Percentiles rank a stretch among this genome's conserved stretches.
Conservation (phyloP, 2,797 vertebrate species). For the Cossypha niveicapilla region DNA sequence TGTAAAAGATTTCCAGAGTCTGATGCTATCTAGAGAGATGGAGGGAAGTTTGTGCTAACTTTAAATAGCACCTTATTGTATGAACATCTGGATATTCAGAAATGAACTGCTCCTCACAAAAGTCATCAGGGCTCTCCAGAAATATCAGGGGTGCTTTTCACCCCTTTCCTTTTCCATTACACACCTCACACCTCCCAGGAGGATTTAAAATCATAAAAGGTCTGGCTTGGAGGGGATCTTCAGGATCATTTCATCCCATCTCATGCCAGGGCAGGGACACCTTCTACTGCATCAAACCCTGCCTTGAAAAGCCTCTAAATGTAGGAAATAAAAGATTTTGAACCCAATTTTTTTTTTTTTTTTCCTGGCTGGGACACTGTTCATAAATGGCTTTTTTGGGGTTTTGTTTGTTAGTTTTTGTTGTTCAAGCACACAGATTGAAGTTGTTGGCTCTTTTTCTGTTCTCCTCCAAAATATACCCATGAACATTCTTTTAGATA, state of each 20-base stretch:
- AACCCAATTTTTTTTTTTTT: not conserved
- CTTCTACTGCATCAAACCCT: not conserved
- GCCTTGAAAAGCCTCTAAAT: not conserved
- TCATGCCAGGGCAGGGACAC: not conserved
- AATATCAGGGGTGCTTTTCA: not conserved
- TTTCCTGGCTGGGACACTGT: not conserved
- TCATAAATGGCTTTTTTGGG: rapidly evolving
- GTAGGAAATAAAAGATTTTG: not conserved
- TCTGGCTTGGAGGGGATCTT: not conserved
- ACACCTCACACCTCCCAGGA: not conserved
- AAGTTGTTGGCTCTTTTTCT: not conserved
- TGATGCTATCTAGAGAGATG: not conserved
- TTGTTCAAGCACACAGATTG: not conserved
- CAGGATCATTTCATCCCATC: too few species aligned
- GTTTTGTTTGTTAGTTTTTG: too few species aligned
- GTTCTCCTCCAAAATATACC: not conserved
- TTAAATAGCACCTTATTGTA: slow-evolving; percentile 52
- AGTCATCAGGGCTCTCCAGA: not conserved
- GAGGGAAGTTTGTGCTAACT: not conserved
- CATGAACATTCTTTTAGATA: not conserved
- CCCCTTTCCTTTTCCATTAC: not conserved
- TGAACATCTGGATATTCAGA: slow-evolving; percentile 50
- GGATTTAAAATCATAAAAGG: not conserved
- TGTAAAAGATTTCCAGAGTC: not conserved
- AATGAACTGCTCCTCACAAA: not conserved